Percentiles rank a stretch among this genome's conserved stretches.
Conservation (phyloP, 2,797 vertebrate species). For the Rhodeus uyekii region DNA sequence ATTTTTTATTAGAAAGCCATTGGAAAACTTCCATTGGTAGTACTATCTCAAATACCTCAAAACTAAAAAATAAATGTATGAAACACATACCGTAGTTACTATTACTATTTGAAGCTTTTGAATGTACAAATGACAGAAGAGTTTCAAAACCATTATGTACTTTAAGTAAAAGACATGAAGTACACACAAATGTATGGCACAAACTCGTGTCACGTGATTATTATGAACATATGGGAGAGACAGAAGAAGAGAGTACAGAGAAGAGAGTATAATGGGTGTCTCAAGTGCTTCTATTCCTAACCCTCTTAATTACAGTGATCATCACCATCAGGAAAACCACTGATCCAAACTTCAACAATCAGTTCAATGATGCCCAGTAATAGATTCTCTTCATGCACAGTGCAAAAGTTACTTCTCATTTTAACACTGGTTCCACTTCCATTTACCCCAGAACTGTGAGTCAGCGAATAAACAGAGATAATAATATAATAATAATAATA, state of each 20-base stretch:
- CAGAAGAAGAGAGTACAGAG: not conserved
- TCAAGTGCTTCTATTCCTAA: not conserved
- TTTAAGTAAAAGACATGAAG: not conserved
- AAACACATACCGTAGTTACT: no score
- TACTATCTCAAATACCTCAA: not conserved
- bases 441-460: constrained; percentile 16
- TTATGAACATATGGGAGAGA: not conserved
- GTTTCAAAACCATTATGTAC: not conserved
- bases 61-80: no score
- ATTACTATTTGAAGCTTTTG: not conserved
- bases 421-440: constrained; percentile 23
- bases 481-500: not conserved
- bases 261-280: not conserved
- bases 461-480: not conserved
- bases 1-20: not conserved
- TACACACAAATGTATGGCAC: not conserved
- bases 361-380: not conserved
- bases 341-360: constrained; percentile 1
- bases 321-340: not conserved
- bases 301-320: not conserved
- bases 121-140: not conserved
- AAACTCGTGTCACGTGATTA: no score
- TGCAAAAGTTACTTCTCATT: not conserved
- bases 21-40: not conserved
- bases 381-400: not conserved